Percentiles rank a stretch among this genome's conserved stretches.
These are phyloP conservation scores for Turritopsis dohrnii DNA, from an alignment of 30 jellyfish, hydroid and myxozoan species.

Conservation along the genomic window DNA sequence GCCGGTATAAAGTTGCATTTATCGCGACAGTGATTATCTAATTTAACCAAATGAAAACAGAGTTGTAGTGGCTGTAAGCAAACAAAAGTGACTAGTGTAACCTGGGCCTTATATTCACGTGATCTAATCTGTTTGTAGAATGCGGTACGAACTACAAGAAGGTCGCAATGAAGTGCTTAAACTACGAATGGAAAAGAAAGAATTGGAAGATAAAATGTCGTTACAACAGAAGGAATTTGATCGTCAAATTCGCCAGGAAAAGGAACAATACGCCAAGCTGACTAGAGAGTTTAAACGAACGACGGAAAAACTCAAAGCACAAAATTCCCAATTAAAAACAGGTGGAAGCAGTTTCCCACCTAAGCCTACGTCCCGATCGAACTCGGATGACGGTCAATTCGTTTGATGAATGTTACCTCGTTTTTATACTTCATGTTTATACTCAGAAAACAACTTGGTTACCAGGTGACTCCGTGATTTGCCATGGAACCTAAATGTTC, in stretches of 20 bases:
- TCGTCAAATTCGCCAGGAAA: conserved; percentile 48
- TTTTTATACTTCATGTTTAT: too few species aligned
- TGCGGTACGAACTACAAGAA: conserved; percentile 74
- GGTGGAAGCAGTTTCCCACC: neutral
- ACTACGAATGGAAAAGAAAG: conserved; percentile 55
- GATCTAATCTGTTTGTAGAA: conserved; percentile 20
- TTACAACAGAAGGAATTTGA: conserved; percentile 74
- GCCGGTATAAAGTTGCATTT: too few species aligned
- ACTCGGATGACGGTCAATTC: conserved; percentile 6
- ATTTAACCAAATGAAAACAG: too few species aligned
- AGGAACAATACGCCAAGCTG: conserved; percentile 51
- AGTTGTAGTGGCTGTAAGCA: neutral
- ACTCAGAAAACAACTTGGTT: too few species aligned
- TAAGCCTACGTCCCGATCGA: neutral
- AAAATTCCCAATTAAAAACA: neutral
- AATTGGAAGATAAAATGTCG: conserved; percentile 51
- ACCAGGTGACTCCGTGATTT: neutral
- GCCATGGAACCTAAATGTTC: neutral
- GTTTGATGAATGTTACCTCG: neutral
- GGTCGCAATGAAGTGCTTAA: conserved; percentile 47
- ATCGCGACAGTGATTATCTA: too few species aligned
- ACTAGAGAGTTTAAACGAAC: conserved; percentile 72
- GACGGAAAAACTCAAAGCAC: conserved; percentile 49
- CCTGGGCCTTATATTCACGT: neutral
- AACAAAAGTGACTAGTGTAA: neutral